A percentile compares a stretch with the other conserved stretches of the same genome.
Conservation (phyloP, 1,140 invertebrate species). For the Eupeodes corollae region DNA sequence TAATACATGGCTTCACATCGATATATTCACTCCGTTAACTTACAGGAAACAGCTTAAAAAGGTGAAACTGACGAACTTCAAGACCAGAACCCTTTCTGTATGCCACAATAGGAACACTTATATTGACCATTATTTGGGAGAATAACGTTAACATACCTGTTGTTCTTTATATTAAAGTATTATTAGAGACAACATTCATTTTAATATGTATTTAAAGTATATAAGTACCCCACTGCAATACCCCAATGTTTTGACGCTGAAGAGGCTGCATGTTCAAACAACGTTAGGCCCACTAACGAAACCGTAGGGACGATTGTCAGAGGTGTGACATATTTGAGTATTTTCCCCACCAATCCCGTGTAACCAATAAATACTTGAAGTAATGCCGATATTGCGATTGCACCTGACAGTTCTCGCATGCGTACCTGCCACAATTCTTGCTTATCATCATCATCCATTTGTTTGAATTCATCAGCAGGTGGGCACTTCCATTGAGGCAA, state of each 20-base stretch:
- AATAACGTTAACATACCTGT: slow-evolving; percentile 69
- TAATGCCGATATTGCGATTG: slow-evolving; percentile 69
- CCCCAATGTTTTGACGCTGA: slow-evolving; percentile 71
- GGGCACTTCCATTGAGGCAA: slow-evolving; percentile 73
- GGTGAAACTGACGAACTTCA: slow-evolving; percentile 50
- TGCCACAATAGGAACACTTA: slow-evolving; percentile 50
- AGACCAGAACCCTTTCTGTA: slow-evolving; percentile 50
- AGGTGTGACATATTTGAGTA: slow-evolving; percentile 65
- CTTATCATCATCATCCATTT: slow-evolving; percentile 46
- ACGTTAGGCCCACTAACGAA: slow-evolving; percentile 62
- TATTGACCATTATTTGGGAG: slow-evolving; percentile 64
- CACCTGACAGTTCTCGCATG: slow-evolving; percentile 74
- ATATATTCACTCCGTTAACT: slow-evolving; percentile 30
- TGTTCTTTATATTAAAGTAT: slow-evolving; percentile 47
- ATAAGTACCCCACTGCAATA: slow-evolving; percentile 57
- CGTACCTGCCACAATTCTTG: slow-evolving; percentile 60
- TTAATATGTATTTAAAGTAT: slow-evolving; percentile 1
- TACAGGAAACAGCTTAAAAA: slow-evolving; percentile 77
- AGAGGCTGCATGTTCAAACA: slow-evolving; percentile 65
- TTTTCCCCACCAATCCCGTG: slow-evolving; percentile 57
- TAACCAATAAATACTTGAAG: slow-evolving; percentile 64
- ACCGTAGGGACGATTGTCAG: slow-evolving; percentile 72
- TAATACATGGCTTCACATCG: slow-evolving; percentile 5
- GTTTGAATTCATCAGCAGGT: slow-evolving; percentile 37
- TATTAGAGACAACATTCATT: background rate